phyloP scores from a whole-genome alignment of 2,888 invertebrate genomes.

The Himalopsyche tibetana region DNA sequence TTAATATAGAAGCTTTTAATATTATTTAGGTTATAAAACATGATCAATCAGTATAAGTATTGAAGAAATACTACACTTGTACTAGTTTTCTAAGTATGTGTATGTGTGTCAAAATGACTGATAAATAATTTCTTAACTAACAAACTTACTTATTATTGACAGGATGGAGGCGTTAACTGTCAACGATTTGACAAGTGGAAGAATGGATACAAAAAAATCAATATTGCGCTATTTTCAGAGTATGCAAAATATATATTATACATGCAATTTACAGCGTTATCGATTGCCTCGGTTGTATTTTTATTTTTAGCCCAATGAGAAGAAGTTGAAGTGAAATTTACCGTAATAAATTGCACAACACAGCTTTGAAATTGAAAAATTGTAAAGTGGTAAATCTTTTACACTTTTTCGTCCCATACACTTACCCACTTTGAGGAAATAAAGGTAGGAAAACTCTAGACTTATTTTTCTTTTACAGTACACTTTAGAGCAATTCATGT shows the following conservation, averaged over 20 bases:
- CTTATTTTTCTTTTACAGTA: neutral
- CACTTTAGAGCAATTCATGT: neutral
- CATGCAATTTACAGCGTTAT: neutral
- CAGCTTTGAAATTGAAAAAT: conserved; percentile 2
- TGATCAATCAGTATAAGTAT: no score
- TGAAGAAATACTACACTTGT: no score
- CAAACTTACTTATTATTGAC: no score
- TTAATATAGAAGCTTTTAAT: no score
- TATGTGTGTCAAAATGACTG: no score
- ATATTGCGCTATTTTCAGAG: no score
- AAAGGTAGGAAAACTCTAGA: neutral
- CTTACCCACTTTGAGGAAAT: neutral
- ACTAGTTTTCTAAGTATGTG: no score
- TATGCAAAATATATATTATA: neutral
- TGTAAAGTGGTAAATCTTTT: conserved; percentile 15
- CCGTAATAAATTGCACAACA: neutral
- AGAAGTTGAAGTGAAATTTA: neutral
- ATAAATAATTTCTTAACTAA: no score
- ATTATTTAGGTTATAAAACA: no score
- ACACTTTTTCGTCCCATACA: neutral
- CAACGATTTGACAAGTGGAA: no score
- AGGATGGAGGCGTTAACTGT: no score
- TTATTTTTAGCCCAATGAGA: neutral
- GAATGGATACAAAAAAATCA: no score
- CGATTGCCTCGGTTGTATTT: neutral